Percentiles rank a stretch among this genome's conserved stretches.
These are phyloP conservation scores for Nesometra sesokonis DNA, from an alignment of 35 echinoderm and acorn worm species.

Conservation along the genomic window DNA sequence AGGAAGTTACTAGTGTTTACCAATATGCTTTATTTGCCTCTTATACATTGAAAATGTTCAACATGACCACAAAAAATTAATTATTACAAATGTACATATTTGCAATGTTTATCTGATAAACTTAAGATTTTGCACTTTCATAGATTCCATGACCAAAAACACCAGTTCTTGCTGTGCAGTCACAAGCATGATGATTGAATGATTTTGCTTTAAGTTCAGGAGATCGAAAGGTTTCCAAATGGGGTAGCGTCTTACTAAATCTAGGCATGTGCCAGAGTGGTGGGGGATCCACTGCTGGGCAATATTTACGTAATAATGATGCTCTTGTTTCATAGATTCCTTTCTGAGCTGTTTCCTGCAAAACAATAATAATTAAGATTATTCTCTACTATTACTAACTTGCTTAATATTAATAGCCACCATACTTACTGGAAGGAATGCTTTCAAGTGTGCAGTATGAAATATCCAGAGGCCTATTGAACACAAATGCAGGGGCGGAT, in stretches of 20 bases:
- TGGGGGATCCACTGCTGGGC: constrained; percentile 73
- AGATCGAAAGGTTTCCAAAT: constrained; percentile 91
- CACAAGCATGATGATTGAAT: constrained; percentile 66
- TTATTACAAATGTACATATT: too few species aligned
- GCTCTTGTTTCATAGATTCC: constrained; percentile 96
- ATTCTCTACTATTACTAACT: neutral
- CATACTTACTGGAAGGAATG: neutral
- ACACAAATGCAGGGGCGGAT: too few species aligned
- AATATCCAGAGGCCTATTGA: too few species aligned
- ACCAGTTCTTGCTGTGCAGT: constrained; percentile 90
- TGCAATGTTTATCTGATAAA: neutral
- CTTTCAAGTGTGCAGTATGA: neutral
- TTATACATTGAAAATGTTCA: too few species aligned
- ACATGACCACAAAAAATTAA: too few species aligned
- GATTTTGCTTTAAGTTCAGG: constrained; percentile 32
- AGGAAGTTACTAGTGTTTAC: too few species aligned
- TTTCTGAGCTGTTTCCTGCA: constrained; percentile 20
- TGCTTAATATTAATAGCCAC: neutral
- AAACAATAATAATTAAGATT: neutral
- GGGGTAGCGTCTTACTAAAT: constrained; percentile 56
- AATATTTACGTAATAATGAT: constrained; percentile 76
- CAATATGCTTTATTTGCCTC: too few species aligned
- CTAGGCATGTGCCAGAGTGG: constrained; percentile 95
- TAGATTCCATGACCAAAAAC: constrained; percentile 94
- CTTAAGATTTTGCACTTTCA: constrained; percentile 83